These are phyloP conservation scores for Zenarchopterus dispar DNA, from an alignment of 2,797 vertebrate species.

Conservation along the genomic window DNA sequence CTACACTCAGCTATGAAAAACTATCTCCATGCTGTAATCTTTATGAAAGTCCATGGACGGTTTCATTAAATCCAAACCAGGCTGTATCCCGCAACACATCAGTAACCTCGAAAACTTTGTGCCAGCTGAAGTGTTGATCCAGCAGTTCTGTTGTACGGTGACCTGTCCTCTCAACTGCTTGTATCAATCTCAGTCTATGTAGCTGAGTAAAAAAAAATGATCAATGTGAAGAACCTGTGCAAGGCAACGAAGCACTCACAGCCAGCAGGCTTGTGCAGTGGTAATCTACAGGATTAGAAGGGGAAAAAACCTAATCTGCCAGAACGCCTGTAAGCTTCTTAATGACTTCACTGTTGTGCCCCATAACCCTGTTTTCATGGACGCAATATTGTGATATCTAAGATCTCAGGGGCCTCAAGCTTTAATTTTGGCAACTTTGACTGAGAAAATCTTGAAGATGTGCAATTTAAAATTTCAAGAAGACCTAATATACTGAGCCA, in stretches of 20 bases:
- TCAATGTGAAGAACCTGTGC: constrained; percentile 72
- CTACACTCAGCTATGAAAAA: constrained; percentile 37
- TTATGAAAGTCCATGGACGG: constrained; percentile 56
- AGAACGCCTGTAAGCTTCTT: constrained; percentile 85
- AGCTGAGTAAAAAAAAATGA: constrained; percentile 61
- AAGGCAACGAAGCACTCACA: constrained; percentile 59
- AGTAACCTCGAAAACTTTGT: constrained; percentile 13
- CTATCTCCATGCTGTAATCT: constrained; percentile 45
- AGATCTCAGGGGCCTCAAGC: constrained; percentile 43
- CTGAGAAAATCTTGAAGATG: constrained; percentile 6
- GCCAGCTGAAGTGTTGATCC: constrained; percentile 12
- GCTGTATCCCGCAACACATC: constrained; percentile 45
- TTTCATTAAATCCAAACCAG: constrained; percentile 57
- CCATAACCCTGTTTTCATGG: constrained; percentile 74
- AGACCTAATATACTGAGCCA: background rate
- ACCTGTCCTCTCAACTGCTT: constrained; percentile 35
- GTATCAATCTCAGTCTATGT: constrained; percentile 25
- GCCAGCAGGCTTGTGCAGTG: constrained; percentile 72
- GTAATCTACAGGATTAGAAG: constrained; percentile 86
- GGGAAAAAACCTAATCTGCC: constrained; percentile 84
- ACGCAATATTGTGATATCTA: constrained; percentile 55
- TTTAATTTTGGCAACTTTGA: constrained; percentile 34
- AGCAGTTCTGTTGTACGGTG: constrained; percentile 41
- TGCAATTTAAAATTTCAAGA: constrained; percentile 43
- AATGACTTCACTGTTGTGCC: constrained; percentile 80